These are phyloP conservation scores for Zele albiditarsus DNA, from an alignment of 2,888 invertebrate species.

Conservation along the genomic window DNA sequence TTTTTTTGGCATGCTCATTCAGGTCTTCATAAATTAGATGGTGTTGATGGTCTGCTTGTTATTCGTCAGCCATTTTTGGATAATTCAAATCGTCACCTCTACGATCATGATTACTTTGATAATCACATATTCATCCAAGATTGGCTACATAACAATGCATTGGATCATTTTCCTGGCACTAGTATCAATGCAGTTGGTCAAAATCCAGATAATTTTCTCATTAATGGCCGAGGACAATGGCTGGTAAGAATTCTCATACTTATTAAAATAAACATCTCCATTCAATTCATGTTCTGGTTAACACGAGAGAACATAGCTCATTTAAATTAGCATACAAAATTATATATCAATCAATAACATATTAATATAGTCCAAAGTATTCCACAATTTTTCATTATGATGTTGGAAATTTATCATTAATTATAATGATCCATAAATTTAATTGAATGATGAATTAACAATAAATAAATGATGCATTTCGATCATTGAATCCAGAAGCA, in stretches of 20 bases:
- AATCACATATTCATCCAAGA: slow-evolving; percentile 50
- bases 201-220: slow-evolving; percentile 85
- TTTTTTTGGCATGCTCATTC: slow-evolving; percentile 72
- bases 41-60: slow-evolving; percentile 76
- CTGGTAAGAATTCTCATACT: not conserved
- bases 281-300: no score
- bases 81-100: slow-evolving; percentile 45
- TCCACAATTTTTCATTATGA: no score
- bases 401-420: no score
- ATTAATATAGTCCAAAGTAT: no score
- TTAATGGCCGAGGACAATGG: slow-evolving; percentile 84
- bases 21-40: slow-evolving; percentile 77
- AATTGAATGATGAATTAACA: no score
- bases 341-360: no score
- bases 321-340: no score
- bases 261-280: no score
- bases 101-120: slow-evolving; percentile 47
- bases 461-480: no score
- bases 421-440: no score
- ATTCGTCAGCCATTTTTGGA: slow-evolving; percentile 73
- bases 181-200: slow-evolving; percentile 86
- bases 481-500: no score
- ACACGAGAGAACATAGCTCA: no score
- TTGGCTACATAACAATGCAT: slow-evolving; percentile 77
- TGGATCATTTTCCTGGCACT: slow-evolving; percentile 85